These are phyloP conservation scores for Heterochromis multidens DNA, from an alignment of 2,113 vertebrate species.

Conservation along the genomic window DNA sequence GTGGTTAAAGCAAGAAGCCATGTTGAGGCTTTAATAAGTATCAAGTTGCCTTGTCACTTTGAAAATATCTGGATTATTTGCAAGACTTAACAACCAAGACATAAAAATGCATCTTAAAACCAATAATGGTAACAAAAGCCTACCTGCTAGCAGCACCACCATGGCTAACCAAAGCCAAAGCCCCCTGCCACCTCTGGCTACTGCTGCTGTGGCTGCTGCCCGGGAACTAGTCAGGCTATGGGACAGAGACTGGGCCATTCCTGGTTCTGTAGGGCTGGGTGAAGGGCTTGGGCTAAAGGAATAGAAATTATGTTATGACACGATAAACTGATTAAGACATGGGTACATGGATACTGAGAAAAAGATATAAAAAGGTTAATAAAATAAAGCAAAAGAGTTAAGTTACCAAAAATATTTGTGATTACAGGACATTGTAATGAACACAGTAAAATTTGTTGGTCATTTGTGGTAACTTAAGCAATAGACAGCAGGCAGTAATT, in stretches of 20 bases:
- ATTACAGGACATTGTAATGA: not conserved
- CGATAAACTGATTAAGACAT: not conserved
- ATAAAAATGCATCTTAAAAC: not conserved
- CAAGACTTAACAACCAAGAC: too few species aligned
- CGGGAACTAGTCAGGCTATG: slow-evolving; percentile 28
- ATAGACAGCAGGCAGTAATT: not conserved
- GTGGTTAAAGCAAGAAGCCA: too few species aligned
- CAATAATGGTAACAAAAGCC: not conserved
- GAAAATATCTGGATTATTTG: too few species aligned
- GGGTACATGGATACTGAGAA: not conserved
- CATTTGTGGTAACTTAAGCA: slow-evolving; percentile 43
- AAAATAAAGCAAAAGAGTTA: not conserved
- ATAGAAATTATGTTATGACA: not conserved
- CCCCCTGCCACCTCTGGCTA: slow-evolving; percentile 68
- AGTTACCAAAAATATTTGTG: slow-evolving; percentile 29
- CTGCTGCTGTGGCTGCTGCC: slow-evolving; percentile 46
- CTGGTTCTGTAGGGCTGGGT: slow-evolving; percentile 39
- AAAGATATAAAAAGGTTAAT: not conserved
- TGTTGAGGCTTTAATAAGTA: too few species aligned
- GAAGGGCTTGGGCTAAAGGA: slow-evolving; percentile 47
- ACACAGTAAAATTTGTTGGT: not conserved
- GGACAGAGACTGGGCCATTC: slow-evolving; percentile 29
- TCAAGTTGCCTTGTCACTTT: too few species aligned
- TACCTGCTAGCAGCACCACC: slow-evolving; percentile 79
- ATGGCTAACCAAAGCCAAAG: slow-evolving; percentile 80